Percentiles rank a stretch among this genome's conserved stretches.
These are phyloP conservation scores for Penaeus indicus DNA, from an alignment of 1,140 invertebrate genomes.

Conservation along the genomic window DNA sequence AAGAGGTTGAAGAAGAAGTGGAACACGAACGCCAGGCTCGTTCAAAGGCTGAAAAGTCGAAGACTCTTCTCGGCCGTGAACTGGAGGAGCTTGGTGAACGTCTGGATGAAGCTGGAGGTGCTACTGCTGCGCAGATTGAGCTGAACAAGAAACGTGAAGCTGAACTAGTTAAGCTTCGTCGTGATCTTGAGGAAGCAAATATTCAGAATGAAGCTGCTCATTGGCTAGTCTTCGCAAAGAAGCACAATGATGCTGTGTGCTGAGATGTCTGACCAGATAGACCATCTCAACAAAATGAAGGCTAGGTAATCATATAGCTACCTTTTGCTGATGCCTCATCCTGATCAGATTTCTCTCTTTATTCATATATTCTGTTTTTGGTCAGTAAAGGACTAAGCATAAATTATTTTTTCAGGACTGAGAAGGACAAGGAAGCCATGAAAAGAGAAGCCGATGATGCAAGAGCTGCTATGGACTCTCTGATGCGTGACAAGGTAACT, in stretches of 20 bases:
- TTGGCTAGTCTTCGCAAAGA: conserved; percentile 68
- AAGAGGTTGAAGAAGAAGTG: conserved; percentile 76
- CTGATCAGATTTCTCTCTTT: too few relatives aligned
- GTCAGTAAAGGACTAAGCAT: too few relatives aligned
- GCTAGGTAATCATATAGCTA: conserved; percentile 31
- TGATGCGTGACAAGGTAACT: conserved; percentile 43
- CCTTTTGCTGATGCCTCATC: too few relatives aligned
- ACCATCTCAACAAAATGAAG: conserved; percentile 57
- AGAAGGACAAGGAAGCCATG: conserved; percentile 53
- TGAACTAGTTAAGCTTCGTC: conserved; percentile 75
- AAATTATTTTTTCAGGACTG: conserved; percentile 18
- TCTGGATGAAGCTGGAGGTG: conserved; percentile 56
- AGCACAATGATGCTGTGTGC: conserved; percentile 50
- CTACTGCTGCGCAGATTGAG: conserved; percentile 56
- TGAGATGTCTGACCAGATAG: conserved; percentile 57
- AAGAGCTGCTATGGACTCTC: conserved; percentile 50
- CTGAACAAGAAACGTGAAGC: conserved; percentile 76
- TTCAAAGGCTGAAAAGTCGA: conserved; percentile 69
- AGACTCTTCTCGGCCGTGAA: conserved; percentile 56
- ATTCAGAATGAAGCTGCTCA: conserved; percentile 76
- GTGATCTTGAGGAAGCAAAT: conserved; percentile 68
- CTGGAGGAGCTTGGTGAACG: conserved; percentile 72
- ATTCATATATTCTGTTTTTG: too few relatives aligned
- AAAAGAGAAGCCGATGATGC: conserved; percentile 56
- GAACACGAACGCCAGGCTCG: conserved; percentile 72